Evolutionary conservation across 2,113 vertebrate genomes (phyloP), one percentile per base, ranked within the genome.

Genomic region (Grantiella picta): DNA sequence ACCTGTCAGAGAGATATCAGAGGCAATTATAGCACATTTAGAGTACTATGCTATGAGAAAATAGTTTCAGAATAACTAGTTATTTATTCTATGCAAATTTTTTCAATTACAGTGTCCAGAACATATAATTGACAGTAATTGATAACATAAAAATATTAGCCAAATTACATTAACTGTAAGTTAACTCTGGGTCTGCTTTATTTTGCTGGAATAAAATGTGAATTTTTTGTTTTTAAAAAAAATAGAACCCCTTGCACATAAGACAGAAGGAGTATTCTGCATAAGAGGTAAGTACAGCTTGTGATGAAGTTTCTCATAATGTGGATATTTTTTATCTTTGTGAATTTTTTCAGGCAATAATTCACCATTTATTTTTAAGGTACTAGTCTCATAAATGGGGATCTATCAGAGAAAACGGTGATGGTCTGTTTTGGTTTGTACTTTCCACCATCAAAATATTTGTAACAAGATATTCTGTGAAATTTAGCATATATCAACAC

Each of bases 1-100:
- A 80, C 44, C 52, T 95, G 86, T 86, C 82, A 95, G 76, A 91
- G 28, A 81, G 52, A 42, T 71, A 89, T 91, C 91, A 93, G 38
- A 85, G 75, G 49, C 85, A 97, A 92, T 97, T 96, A 96, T 44
- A 92, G 76, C 24, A 76, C n/a, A 84, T 96, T 94, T 94, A 83
- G 68, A 85, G 53, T 54, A 56, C 25, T 56, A 36, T 78, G 38
- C 38, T 54, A 53, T 61, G 61, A 93, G 81, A 86, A 95, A 95
- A 94, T 78, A n/a, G 20, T 83, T 95, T 95, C 83, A 72, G 82
- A 92, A 93, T 90, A 95, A 47, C 88, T 86, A 85, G 68, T 33
- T 90, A 96, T 97, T 96, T 97, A 72, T 87, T 90, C 54, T 49
- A 35, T 91, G 60, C 36, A 94, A 94, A 89, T 89, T 77, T 31